A percentile compares a stretch with the other conserved stretches of the same genome.
These are phyloP conservation scores for Tangara arthus DNA, from an alignment of 2,797 vertebrate genomes.

Conservation along the genomic window DNA sequence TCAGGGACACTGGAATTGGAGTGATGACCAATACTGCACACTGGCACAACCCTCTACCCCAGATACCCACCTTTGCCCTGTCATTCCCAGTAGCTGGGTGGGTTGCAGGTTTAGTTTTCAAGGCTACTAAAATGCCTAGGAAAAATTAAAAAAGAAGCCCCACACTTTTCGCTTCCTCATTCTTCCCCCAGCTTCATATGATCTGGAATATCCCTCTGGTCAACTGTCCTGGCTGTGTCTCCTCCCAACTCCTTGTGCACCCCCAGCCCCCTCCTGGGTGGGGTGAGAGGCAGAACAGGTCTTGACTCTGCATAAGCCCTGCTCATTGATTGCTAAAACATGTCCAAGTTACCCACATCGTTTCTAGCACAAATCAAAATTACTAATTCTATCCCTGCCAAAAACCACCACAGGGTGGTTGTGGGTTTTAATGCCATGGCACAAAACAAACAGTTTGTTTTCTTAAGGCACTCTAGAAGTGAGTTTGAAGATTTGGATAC, in stretches of 20 bases:
- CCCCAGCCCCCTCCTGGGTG: not conserved
- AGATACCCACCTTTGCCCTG: rapidly evolving
- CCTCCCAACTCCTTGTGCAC: not conserved
- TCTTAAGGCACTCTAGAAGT: not conserved
- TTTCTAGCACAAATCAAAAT: not conserved
- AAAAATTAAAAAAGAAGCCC: not conserved
- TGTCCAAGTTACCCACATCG: rapidly evolving
- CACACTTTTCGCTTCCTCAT: not conserved
- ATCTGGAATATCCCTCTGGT: not conserved
- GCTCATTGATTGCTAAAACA: not conserved
- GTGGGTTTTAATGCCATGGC: not conserved
- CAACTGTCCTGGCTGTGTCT: not conserved
- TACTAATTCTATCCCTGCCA: not conserved
- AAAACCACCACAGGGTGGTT: not conserved
- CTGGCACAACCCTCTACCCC: not conserved
- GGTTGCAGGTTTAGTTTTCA: not conserved
- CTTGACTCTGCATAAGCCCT: not conserved
- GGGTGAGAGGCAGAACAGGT: not conserved
- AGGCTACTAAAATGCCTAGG: not conserved
- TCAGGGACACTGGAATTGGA: not conserved
- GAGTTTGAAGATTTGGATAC: not conserved
- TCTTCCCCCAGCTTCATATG: not conserved
- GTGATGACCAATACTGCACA: not conserved
- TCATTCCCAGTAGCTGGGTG: not conserved
- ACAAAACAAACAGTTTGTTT: not conserved